Evolutionary conservation across 2,113 vertebrate species (phyloP), one percentile per base, ranked within the genome.

Genomic region (Cheirogaleus medius): DNA sequence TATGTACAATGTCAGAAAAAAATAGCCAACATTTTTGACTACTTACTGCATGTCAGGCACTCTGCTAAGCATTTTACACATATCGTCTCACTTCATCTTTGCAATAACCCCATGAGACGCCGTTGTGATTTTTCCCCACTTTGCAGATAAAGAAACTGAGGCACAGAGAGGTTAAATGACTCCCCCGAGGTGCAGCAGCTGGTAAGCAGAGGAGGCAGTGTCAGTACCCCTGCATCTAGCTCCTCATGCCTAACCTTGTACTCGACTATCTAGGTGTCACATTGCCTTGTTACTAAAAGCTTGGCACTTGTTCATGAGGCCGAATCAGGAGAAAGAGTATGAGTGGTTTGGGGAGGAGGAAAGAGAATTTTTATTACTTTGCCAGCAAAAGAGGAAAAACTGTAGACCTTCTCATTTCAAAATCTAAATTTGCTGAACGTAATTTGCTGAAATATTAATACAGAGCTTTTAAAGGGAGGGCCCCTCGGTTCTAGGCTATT

Each of bases 1-100:
- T 85, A 25, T 77, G 97, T 89, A 58, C 54, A 90, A 15, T 80
- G 86, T 97, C 97, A 97, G 47, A 95, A 64, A n/a, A 27, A 69
- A 69, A 64, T 1, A 71, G 18, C 29, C 3, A 10, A 5, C 7
- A 34, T 37, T 49, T 37, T 23, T 11, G 42, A 60, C 7, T 8
- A 17, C n/a, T 52, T 25, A 3, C 11, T 15, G 42, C 1, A 0
- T 54, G 20, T 25, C 8, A 13, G 47, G 7, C 13, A 29, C 42
- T n/a, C 32, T 21, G 73, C 34, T 29, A 6, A 34, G 49, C 34
- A 29, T 63, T 56, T 52, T 13, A 32, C n/a, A 0, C 17, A 2
- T 34, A 15, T 32, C 8, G 11, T 56, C 49, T 64, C 25, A 12
- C 12, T 37, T n/a, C 13, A 14, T 39, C 27, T 29, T 15, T 12